Evolutionary conservation across 2,888 invertebrate species (phyloP).

Genomic region (Napeogenes inachia): DNA sequence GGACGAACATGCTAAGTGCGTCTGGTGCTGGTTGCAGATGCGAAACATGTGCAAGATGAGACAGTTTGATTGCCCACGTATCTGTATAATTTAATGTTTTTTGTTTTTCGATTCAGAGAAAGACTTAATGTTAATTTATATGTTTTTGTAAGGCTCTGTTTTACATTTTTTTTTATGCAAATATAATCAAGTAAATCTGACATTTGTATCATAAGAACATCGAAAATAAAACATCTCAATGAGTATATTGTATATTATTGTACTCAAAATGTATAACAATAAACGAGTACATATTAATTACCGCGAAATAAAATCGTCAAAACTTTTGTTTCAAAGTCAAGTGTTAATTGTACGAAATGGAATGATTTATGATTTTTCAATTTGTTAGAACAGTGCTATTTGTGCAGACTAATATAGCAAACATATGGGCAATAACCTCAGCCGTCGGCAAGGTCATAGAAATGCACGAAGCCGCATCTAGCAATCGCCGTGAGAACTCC

Average conservation of each 20-base stretch:
- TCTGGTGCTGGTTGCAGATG: slow-evolving; percentile 45
- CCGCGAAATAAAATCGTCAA: slow-evolving; percentile 5
- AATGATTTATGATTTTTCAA: slow-evolving; percentile 32
- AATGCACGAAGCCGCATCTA: slow-evolving; percentile 41
- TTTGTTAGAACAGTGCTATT: slow-evolving; percentile 26
- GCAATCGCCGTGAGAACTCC: slow-evolving; percentile 55
- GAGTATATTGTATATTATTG: not conserved
- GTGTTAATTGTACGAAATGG: slow-evolving; percentile 26
- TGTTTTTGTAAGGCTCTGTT: not conserved
- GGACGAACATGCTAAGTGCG: slow-evolving; percentile 71
- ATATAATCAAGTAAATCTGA: no score
- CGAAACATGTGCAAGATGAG: slow-evolving; percentile 32
- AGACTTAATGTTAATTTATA: slow-evolving; percentile 6
- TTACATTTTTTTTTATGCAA: no score
- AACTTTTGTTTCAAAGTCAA: slow-evolving; percentile 25
- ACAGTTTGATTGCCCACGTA: slow-evolving; percentile 29
- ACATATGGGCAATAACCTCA: slow-evolving; percentile 16
- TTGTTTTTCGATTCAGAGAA: not conserved
- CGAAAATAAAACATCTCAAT: no score
- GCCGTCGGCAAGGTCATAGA: slow-evolving; percentile 23
- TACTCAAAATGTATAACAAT: not conserved
- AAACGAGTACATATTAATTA: slow-evolving; percentile 1
- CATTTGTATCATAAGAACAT: no score
- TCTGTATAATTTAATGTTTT: slow-evolving; percentile 3
- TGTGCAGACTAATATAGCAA: slow-evolving; percentile 17